These are phyloP conservation scores for Ramazzottius varieornatus DNA, from an alignment of 2,888 invertebrate genomes.

Conservation along the genomic window DNA sequence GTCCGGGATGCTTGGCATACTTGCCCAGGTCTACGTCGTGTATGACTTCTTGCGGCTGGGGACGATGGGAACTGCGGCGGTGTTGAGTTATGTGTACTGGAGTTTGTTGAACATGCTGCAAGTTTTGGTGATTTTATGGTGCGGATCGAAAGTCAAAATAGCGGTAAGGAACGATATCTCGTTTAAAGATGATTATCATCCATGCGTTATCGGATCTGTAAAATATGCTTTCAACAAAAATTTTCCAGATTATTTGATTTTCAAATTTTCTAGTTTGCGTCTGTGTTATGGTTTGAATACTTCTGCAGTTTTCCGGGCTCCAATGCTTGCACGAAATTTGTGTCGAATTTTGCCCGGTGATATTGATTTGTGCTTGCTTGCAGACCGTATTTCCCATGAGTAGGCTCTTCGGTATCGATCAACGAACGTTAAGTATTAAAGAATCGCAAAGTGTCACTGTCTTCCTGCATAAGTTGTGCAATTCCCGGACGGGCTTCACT, in stretches of 20 bases:
- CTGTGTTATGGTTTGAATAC: too few species aligned
- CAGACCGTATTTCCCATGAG: not conserved
- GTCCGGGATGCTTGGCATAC: not conserved
- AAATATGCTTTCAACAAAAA: too few species aligned
- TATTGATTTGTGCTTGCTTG: too few species aligned
- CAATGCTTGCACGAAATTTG: too few species aligned
- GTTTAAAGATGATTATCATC: too few species aligned
- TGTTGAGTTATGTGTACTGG: not conserved
- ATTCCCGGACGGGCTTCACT: not conserved
- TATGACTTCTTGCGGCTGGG: not conserved
- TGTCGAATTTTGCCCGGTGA: too few species aligned
- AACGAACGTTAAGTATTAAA: not conserved
- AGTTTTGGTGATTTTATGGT: not conserved
- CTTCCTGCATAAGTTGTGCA: not conserved
- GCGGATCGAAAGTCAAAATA: not conserved
- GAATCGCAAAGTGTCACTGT: not conserved
- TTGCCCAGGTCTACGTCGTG: not conserved
- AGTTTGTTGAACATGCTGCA: not conserved
- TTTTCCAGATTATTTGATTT: too few species aligned
- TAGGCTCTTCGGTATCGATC: not conserved
- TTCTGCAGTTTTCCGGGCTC: too few species aligned
- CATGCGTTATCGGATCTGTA: too few species aligned
- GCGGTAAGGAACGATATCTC: not conserved
- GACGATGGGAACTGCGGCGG: not conserved
- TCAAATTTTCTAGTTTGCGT: too few species aligned